phyloP scores from a whole-genome alignment of 2,113 vertebrate genomes.

The Craseonycteris thonglongyai region DNA sequence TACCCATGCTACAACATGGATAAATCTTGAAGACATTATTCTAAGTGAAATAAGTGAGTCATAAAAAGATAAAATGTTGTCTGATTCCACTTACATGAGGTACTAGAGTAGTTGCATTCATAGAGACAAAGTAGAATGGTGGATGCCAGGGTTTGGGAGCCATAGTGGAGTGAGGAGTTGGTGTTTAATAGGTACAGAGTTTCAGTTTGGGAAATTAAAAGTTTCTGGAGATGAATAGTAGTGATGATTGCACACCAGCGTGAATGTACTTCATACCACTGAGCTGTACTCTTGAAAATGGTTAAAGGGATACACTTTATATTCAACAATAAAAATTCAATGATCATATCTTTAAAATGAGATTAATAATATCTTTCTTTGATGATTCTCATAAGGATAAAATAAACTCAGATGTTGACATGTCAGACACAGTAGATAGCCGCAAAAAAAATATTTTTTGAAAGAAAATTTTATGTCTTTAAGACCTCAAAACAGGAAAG shows the following conservation, averaged over 20 bases:
- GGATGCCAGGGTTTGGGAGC: not conserved
- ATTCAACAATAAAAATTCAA: not conserved
- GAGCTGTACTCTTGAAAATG: not conserved
- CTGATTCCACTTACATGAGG: not conserved
- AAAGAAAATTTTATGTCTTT: not conserved
- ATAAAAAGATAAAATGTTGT: not conserved
- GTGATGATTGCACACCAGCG: not conserved
- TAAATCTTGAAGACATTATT: not conserved
- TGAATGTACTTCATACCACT: not conserved
- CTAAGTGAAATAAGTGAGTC: not conserved
- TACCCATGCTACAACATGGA: not conserved
- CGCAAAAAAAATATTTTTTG: not conserved
- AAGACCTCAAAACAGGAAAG: not conserved
- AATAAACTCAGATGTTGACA: not conserved
- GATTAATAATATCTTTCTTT: not conserved
- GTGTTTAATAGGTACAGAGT: not conserved
- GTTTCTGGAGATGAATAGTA: not conserved
- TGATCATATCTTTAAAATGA: not conserved
- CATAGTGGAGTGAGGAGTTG: not conserved
- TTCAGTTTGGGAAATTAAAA: slow-evolving; percentile 11
- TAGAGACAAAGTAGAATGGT: not conserved
- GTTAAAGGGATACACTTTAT: not conserved
- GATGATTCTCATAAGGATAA: not conserved
- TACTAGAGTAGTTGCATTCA: not conserved
- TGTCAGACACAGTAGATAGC: not conserved